Evolutionary conservation across 1,140 invertebrate genomes (phyloP).

Genomic region (Phymorhynchus buccinoides): DNA sequence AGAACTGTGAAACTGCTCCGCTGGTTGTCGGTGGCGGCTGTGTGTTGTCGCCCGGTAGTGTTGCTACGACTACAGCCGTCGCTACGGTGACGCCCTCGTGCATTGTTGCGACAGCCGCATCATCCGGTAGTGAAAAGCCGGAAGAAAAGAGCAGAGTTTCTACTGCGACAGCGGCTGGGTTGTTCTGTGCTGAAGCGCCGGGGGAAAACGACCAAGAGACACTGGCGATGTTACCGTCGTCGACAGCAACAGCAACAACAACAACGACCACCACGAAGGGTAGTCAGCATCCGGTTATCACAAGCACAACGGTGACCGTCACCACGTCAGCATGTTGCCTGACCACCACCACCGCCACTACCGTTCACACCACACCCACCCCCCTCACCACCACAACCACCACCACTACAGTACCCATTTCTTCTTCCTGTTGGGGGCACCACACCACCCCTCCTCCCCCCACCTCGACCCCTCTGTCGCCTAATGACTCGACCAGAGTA

Average conservation of each 20-base stretch:
- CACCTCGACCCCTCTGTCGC: neutral
- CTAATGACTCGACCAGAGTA: neutral
- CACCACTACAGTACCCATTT: constrained; percentile 35
- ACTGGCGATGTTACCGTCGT: too few species aligned
- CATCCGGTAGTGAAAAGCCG: too few species aligned
- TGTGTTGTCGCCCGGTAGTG: neutral
- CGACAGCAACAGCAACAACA: too few species aligned
- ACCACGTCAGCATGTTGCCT: constrained; percentile 34
- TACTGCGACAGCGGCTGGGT: neutral
- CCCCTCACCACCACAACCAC: constrained; percentile 30
- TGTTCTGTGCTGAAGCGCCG: neutral
- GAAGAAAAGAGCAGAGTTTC: too few species aligned
- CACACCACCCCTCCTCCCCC: constrained; percentile 20
- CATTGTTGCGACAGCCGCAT: neutral
- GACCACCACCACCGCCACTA: constrained; percentile 35
- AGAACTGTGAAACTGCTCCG: neutral
- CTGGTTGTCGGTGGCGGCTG: neutral
- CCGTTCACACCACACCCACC: constrained; percentile 26
- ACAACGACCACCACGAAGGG: neutral
- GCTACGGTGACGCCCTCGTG: neutral
- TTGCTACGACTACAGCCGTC: neutral
- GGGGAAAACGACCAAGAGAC: neutral
- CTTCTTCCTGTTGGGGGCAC: too few species aligned
- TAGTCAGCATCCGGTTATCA: constrained; percentile 27
- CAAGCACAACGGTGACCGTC: constrained; percentile 42